Conservation (phyloP, 2,113 vertebrate genomes). For the Gulo gulo region DNA sequence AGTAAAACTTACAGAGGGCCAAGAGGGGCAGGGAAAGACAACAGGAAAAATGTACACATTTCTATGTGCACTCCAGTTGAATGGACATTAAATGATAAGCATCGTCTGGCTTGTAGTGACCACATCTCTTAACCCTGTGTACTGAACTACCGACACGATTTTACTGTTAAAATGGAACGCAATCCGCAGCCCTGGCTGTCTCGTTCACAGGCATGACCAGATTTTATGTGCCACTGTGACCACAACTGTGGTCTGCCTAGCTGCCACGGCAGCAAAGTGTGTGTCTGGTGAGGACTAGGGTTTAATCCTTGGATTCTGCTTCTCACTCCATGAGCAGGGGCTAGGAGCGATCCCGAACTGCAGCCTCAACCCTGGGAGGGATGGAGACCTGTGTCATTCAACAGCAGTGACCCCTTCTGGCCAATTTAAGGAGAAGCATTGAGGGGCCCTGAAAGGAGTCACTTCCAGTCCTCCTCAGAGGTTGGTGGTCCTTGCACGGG, state of each 20-base stretch:
- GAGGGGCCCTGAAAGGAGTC: slow-evolving; percentile 89
- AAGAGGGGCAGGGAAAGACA: not conserved
- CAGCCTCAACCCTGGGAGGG: slow-evolving; percentile 90
- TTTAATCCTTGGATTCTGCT: slow-evolving; percentile 90
- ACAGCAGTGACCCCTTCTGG: slow-evolving; percentile 89
- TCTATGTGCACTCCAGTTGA: not conserved
- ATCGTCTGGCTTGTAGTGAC: not conserved
- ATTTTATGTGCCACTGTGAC: slow-evolving; percentile 65
- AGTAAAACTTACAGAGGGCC: not conserved
- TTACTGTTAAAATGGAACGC: slow-evolving; percentile 62
- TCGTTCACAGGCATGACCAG: slow-evolving; percentile 60
- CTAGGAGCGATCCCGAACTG: slow-evolving; percentile 87
- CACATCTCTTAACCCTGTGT: slow-evolving; percentile 23
- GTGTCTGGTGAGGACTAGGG: slow-evolving; percentile 80
- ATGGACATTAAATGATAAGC: not conserved
- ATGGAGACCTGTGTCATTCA: slow-evolving; percentile 89
- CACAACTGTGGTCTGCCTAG: slow-evolving; percentile 47
- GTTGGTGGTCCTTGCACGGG: slow-evolving; percentile 88
- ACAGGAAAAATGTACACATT: not conserved
- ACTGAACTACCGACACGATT: slow-evolving; percentile 72
- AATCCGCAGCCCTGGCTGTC: slow-evolving; percentile 66
- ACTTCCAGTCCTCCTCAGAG: slow-evolving; percentile 89
- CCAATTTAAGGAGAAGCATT: slow-evolving; percentile 90
- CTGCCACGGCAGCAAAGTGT: slow-evolving; percentile 62
- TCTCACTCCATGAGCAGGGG: slow-evolving; percentile 89